Evolutionary conservation across 2,113 vertebrate genomes (phyloP).

Genomic region (Chaetodon trifascialis): DNA sequence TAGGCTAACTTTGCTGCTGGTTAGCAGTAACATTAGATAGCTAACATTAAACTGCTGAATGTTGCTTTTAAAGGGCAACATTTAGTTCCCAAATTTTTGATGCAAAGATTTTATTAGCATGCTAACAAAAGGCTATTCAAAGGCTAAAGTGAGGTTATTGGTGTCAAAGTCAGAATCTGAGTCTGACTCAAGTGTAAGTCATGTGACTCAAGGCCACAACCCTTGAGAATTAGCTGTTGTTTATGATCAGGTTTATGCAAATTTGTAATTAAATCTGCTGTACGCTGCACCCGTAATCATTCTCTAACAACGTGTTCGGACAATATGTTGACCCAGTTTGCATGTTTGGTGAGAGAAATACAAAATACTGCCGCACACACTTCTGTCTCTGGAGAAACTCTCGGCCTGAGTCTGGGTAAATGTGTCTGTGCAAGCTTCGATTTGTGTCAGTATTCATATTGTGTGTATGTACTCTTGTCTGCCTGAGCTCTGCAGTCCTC

Average conservation of each 20-base stretch:
- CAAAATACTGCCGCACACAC: slow-evolving; percentile 59
- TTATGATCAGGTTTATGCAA: background rate
- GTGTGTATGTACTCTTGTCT: background rate
- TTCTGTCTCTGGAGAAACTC: slow-evolving; percentile 51
- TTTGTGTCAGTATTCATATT: slow-evolving; percentile 8
- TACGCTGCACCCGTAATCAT: background rate
- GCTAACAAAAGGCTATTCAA: background rate
- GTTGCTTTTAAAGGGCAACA: background rate
- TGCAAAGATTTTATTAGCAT: background rate
- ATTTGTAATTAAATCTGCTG: background rate
- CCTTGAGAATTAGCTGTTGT: background rate
- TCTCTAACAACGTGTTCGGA: background rate
- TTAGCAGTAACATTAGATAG: background rate
- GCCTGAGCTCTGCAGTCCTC: slow-evolving; percentile 26
- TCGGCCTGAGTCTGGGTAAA: slow-evolving; percentile 33
- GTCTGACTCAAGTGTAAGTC: background rate
- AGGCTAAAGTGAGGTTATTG: background rate
- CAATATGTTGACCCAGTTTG: background rate
- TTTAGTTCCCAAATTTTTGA: background rate
- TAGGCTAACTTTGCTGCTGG: background rate
- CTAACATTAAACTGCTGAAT: background rate
- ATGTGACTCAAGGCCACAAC: background rate
- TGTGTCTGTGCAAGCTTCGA: slow-evolving; percentile 25
- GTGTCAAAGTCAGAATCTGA: background rate
- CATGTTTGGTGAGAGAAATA: slow-evolving; percentile 10